Percentiles rank a stretch among this genome's conserved stretches.
These are phyloP conservation scores for Leucopsar rothschildi DNA, from an alignment of 2,113 vertebrate species.

Conservation along the genomic window DNA sequence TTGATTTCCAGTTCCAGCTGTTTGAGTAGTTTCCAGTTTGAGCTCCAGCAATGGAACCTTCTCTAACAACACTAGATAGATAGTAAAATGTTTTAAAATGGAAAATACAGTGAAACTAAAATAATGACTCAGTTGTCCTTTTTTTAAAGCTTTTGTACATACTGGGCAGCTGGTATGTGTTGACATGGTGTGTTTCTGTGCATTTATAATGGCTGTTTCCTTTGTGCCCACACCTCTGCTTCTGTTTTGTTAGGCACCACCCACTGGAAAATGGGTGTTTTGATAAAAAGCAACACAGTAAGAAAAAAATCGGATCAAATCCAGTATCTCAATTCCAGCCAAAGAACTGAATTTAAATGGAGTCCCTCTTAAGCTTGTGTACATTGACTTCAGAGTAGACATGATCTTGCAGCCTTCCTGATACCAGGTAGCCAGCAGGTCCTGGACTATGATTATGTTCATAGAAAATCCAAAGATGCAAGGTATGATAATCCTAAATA, in stretches of 20 bases:
- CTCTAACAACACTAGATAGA: neutral
- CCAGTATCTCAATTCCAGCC: neutral
- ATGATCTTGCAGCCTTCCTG: neutral
- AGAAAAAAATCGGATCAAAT: neutral
- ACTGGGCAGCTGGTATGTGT: neutral
- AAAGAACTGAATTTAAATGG: neutral
- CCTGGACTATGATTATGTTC: neutral
- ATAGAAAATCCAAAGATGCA: neutral
- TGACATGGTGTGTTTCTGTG: neutral
- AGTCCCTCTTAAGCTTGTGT: neutral
- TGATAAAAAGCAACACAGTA: neutral
- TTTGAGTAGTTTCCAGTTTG: neutral
- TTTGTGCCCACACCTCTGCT: constrained; percentile 7
- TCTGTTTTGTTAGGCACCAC: constrained; percentile 16
- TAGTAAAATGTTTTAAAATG: neutral
- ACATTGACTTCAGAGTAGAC: neutral
- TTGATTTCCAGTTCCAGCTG: neutral
- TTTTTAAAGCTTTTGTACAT: neutral
- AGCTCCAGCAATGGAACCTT: neutral
- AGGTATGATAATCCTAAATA: neutral
- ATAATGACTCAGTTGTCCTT: neutral
- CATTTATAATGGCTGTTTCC: neutral
- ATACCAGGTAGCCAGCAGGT: neutral
- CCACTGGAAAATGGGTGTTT: constrained; percentile 13
- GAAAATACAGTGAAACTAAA: neutral